Percentiles rank a stretch among this genome's conserved stretches.
Conservation (phyloP, 2,797 vertebrate species). For the Enteromius afrohamiltoni region DNA sequence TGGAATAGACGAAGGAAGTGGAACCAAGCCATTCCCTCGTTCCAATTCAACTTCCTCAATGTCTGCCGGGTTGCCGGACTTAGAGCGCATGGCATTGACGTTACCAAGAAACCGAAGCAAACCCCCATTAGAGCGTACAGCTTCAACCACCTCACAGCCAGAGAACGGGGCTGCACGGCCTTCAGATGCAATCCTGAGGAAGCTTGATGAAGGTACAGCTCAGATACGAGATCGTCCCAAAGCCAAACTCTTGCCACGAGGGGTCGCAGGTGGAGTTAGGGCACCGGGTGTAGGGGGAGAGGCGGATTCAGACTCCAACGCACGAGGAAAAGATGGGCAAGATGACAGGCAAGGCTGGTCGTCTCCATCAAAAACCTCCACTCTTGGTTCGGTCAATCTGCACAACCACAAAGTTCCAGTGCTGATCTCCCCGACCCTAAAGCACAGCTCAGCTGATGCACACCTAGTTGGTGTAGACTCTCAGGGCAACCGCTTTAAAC, state of each 20-base stretch:
- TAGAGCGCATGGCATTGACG: conserved; percentile 95
- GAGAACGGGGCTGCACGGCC: conserved; percentile 86
- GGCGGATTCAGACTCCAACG: conserved; percentile 69
- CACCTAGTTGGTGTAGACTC: conserved; percentile 97
- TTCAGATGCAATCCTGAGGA: conserved; percentile 80
- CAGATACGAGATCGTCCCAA: conserved; percentile 93
- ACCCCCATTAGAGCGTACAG: conserved; percentile 90
- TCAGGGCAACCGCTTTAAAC: conserved; percentile 98
- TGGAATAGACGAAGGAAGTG: conserved; percentile 82
- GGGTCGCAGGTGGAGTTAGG: conserved; percentile 70
- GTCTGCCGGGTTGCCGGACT: conserved; percentile 94
- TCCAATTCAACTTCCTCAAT: conserved; percentile 99
- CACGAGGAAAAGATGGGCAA: conserved; percentile 82
- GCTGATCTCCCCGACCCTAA: conserved; percentile 95
- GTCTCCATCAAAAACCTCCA: conserved; percentile 84
- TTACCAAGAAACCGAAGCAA: conserved; percentile 97
- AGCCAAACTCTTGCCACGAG: conserved; percentile 91
- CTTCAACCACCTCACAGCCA: conserved; percentile 88
- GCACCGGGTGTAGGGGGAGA: conserved; percentile 79
- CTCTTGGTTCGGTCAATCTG: conserved; percentile 64
- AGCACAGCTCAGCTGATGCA: conserved; percentile 91
- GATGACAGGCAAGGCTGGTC: conserved; percentile 84
- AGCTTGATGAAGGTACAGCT: conserved; percentile 89
- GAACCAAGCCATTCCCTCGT: conserved; percentile 86
- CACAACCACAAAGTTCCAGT: conserved; percentile 99